Conservation (phyloP, 2,797 vertebrate species). For the Holocentrus rufus region DNA sequence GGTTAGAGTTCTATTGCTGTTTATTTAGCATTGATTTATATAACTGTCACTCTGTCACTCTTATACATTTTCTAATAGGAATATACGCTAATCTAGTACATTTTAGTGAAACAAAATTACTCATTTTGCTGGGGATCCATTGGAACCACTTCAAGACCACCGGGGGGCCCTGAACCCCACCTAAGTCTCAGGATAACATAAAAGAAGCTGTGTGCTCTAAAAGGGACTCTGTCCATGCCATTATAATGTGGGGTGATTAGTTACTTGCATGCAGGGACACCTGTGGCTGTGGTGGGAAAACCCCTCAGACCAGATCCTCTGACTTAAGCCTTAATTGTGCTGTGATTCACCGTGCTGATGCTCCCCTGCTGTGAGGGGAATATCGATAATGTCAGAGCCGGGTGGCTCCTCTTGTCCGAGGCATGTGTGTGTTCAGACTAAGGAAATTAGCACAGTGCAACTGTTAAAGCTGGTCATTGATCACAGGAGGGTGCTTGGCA, state of each 20-base stretch:
- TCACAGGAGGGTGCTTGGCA: no score
- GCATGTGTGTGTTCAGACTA: not conserved
- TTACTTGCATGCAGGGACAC: constrained; percentile 25
- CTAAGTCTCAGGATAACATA: constrained; percentile 2
- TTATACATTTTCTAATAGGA: constrained; percentile 5
- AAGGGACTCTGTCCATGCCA: constrained; percentile 13
- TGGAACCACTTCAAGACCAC: no score
- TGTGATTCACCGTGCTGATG: not conserved
- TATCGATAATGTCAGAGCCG: constrained; percentile 1
- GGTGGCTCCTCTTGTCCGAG: constrained; percentile 17
- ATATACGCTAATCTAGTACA: constrained; percentile 3
- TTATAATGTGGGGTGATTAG: constrained; percentile 29
- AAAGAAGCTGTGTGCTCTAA: not conserved
- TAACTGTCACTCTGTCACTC: not conserved
- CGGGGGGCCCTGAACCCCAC: not conserved
- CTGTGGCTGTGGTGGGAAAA: constrained; percentile 25
- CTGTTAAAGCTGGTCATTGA: no score
- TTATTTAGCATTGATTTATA: no score
- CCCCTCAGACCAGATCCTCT: constrained; percentile 13
- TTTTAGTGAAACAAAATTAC: constrained; percentile 6
- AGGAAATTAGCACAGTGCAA: no score
- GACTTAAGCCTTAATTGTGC: constrained; percentile 15
- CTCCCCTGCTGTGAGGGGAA: constrained; percentile 25
- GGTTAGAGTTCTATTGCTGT: no score
- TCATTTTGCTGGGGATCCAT: constrained; percentile 13